These are phyloP conservation scores for Dolichoris vasculosae DNA, from an alignment of 1,140 invertebrate genomes.

Conservation along the genomic window DNA sequence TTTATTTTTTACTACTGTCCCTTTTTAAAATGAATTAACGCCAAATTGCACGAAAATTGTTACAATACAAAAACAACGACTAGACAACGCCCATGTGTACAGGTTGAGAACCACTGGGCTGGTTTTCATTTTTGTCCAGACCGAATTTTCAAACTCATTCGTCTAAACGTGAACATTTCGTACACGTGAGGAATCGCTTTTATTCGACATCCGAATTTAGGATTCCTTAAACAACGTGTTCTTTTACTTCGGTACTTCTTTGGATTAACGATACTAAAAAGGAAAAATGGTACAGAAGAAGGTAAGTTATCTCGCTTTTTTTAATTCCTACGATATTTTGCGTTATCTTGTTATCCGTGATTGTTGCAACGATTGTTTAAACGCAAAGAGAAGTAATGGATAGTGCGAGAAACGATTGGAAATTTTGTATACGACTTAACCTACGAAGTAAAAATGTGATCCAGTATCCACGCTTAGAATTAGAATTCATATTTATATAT, in stretches of 20 bases:
- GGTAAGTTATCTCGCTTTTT: constrained; percentile 24
- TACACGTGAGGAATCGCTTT: neutral
- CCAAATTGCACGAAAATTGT: neutral
- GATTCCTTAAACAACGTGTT: constrained; percentile 33
- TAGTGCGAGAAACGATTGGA: neutral
- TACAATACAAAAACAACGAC: neutral
- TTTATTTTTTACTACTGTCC: neutral
- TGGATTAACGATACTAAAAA: neutral
- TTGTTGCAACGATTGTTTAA: neutral
- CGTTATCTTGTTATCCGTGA: neutral
- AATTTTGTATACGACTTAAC: constrained; percentile 22
- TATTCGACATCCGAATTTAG: constrained; percentile 18
- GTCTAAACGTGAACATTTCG: neutral
- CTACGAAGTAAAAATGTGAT: constrained; percentile 41
- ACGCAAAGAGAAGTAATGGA: neutral
- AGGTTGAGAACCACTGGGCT: neutral
- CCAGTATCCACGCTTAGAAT: neutral
- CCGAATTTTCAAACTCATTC: neutral
- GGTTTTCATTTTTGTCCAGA: neutral
- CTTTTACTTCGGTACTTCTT: constrained; percentile 28
- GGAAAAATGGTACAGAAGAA: constrained; percentile 52
- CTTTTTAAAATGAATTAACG: neutral
- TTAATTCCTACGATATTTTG: neutral
- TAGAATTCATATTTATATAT: constrained; percentile 2
- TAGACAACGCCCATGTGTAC: constrained; percentile 47